These are phyloP conservation scores for Dasyurus viverrinus DNA, from an alignment of 2,113 vertebrate species.

Conservation along the genomic window DNA sequence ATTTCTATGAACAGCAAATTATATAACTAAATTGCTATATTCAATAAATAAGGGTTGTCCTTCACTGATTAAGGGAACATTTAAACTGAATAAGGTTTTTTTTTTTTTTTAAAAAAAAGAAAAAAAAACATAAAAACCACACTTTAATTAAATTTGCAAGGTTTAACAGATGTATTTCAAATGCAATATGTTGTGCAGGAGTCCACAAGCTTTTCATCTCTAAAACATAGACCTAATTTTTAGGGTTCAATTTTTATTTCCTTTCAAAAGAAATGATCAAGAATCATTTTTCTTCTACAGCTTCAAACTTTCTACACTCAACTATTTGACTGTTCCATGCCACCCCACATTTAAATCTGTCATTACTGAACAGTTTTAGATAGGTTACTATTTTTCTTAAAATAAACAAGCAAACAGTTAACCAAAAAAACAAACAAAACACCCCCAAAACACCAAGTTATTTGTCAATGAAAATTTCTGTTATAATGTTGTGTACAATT, in stretches of 20 bases:
- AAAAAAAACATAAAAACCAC: constrained; percentile 67
- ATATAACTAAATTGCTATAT: constrained; percentile 82
- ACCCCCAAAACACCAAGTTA: constrained; percentile 70
- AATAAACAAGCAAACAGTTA: constrained; percentile 76
- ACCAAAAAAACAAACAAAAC: constrained; percentile 1
- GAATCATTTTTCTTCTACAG: constrained; percentile 71
- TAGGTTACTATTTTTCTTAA: constrained; percentile 71
- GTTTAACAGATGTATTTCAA: constrained; percentile 76
- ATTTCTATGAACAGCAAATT: constrained; percentile 80
- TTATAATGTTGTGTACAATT: constrained; percentile 77
- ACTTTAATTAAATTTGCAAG: constrained; percentile 66
- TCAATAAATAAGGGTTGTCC: constrained; percentile 81
- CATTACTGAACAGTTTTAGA: constrained; percentile 80
- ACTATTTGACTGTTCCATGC: constrained; percentile 70
- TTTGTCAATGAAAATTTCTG: constrained; percentile 79
- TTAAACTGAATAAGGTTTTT: constrained; percentile 66
- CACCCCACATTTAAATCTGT: constrained; percentile 70
- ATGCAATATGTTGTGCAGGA: constrained; percentile 72
- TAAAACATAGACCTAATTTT: constrained; percentile 71
- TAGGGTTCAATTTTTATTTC: constrained; percentile 70
- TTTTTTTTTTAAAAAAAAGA: neutral
- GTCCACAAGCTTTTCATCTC: constrained; percentile 70
- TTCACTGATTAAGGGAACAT: constrained; percentile 78
- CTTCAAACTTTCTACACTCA: constrained; percentile 76
- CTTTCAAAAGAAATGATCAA: constrained; percentile 71